Evolutionary conservation across 2,888 invertebrate genomes (phyloP).

Genomic region (Lypha dubia): DNA sequence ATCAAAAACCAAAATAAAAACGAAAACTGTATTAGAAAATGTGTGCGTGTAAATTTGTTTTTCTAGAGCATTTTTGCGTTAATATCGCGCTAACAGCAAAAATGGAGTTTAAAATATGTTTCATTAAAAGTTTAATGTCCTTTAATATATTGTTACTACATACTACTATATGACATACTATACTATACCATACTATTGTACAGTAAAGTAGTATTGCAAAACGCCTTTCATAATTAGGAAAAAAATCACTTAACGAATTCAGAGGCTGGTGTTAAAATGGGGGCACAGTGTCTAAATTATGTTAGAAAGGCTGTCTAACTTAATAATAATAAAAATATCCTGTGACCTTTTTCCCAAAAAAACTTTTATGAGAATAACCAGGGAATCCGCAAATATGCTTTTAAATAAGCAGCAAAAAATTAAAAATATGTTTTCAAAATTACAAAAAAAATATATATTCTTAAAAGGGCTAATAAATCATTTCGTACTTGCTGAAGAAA

Average conservation of each 20-base stretch:
- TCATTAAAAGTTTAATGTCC: slow-evolving; percentile 67
- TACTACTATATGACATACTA: neutral
- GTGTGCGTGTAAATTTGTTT: neutral
- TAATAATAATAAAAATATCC: no score
- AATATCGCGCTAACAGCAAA: neutral
- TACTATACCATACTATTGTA: no score
- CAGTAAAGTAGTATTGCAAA: no score
- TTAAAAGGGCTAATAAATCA: no score
- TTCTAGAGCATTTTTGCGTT: slow-evolving; percentile 5
- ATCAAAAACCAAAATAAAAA: neutral
- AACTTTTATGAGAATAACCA: no score
- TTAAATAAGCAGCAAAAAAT: no score
- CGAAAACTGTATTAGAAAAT: neutral
- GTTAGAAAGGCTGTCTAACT: no score
- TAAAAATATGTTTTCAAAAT: no score
- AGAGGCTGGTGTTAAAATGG: neutral
- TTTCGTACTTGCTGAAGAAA: no score
- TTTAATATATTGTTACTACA: slow-evolving; percentile 28
- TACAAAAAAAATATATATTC: no score
- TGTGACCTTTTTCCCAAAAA: no score
- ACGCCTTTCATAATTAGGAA: neutral
- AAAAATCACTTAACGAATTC: neutral
- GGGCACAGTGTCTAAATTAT: neutral
- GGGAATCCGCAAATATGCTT: no score
- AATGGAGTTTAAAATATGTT: slow-evolving; percentile 17